phyloP scores from a whole-genome alignment of 2,797 vertebrate genomes.

The Trematomus bernacchii region DNA sequence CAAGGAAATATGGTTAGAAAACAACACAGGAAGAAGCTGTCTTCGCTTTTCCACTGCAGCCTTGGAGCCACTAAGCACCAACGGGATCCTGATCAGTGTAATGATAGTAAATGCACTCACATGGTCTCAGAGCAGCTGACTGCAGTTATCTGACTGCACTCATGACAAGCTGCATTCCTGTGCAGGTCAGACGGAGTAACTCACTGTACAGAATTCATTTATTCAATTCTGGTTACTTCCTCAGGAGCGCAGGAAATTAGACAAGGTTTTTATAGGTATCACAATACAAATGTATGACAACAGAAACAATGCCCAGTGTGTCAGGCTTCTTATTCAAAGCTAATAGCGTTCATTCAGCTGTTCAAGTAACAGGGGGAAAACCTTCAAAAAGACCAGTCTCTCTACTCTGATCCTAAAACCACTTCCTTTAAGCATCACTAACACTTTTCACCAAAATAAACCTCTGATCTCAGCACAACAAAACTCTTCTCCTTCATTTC shows the following conservation, averaged over 20 bases:
- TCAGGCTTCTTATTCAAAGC: neutral
- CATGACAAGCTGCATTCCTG: conserved; percentile 38
- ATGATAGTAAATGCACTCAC: conserved; percentile 51
- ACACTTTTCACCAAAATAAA: conserved; percentile 36
- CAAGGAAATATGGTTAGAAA: too few relatives aligned
- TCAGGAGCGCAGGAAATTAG: conserved; percentile 21
- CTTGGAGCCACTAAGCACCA: neutral
- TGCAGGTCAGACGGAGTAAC: conserved; percentile 16
- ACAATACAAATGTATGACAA: neutral
- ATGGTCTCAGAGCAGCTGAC: conserved; percentile 66
- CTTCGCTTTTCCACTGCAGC: too few relatives aligned
- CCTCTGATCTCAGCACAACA: conserved; percentile 14
- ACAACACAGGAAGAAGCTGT: too few relatives aligned
- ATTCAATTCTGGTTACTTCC: conserved; percentile 38
- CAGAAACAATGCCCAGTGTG: neutral
- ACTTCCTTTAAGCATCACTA: conserved; percentile 46
- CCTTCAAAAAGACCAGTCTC: neutral
- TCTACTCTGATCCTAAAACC: conserved; percentile 10
- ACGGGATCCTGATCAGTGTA: neutral
- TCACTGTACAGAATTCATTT: neutral
- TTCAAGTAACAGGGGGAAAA: neutral
- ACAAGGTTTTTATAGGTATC: too few relatives aligned
- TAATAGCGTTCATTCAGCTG: neutral
- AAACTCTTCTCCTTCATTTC: conserved; percentile 1
- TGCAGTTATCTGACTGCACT: conserved; percentile 19